Conservation (phyloP, 1,140 invertebrate species). For the Drosophila prosaltans region DNA sequence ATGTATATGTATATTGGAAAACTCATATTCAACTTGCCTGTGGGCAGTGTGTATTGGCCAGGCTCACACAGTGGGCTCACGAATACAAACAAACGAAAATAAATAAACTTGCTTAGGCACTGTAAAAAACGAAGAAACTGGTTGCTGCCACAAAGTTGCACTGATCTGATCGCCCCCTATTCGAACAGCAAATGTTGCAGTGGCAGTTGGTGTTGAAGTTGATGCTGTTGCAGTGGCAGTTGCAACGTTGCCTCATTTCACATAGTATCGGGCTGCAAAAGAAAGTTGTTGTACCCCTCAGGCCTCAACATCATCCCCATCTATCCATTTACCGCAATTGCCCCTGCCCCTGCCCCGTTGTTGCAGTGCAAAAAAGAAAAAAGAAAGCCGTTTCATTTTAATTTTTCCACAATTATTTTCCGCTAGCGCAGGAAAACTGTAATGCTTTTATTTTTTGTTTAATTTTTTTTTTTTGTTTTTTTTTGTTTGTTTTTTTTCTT, state of each 20-base stretch:
- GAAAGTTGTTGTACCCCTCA: constrained; percentile 54
- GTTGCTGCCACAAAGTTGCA: not conserved
- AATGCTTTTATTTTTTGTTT: constrained; percentile 74
- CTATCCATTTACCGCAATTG: constrained; percentile 38
- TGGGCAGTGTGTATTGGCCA: not conserved
- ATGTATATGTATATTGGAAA: too few relatives aligned
- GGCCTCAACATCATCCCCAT: not conserved
- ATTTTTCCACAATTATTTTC: constrained; percentile 80
- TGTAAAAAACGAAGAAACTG: not conserved
- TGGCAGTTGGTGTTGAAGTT: constrained; percentile 7
- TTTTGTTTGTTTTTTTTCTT: constrained; percentile 33
- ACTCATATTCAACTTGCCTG: not conserved
- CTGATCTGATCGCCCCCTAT: not conserved
- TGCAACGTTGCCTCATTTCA: constrained; percentile 60
- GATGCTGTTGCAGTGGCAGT: constrained; percentile 22
- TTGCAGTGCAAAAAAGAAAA: constrained; percentile 28
- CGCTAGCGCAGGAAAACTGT: constrained; percentile 79
- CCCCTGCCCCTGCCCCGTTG: constrained; percentile 4
- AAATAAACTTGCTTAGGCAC: constrained; percentile 6
- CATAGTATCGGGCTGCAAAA: constrained; percentile 53
- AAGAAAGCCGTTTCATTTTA: constrained; percentile 78
- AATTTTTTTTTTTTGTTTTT: constrained; percentile 61
- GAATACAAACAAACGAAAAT: not conserved
- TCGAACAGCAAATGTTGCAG: constrained; percentile 16
- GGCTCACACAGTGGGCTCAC: not conserved